phyloP scores from a whole-genome alignment of 2,797 vertebrate species.

The Carduelis carduelis region DNA sequence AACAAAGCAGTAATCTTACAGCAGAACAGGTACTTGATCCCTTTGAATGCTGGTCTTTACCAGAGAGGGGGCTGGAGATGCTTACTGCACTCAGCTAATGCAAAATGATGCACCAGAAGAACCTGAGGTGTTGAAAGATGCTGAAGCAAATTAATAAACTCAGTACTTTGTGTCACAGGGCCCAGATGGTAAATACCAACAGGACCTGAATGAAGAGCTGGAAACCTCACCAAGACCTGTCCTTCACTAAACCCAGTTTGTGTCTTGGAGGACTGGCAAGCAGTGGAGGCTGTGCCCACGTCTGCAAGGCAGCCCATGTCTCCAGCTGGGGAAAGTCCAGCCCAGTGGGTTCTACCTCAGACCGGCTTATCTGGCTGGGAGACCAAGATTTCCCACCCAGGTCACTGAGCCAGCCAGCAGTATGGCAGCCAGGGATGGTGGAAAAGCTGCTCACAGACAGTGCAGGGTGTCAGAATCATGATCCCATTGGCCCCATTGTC shows the following conservation, averaged over 20 bases:
- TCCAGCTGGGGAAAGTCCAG: fast-evolving
- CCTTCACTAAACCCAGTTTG: neutral
- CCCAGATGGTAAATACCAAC: neutral
- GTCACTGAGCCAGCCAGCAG: neutral
- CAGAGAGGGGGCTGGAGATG: neutral
- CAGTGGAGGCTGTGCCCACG: neutral
- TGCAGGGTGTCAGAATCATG: fast-evolving
- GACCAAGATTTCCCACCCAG: fast-evolving
- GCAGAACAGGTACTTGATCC: neutral
- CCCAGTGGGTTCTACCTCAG: neutral
- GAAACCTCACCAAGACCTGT: neutral
- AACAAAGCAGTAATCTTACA: neutral
- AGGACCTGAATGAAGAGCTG: neutral
- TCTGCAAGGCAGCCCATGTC: neutral
- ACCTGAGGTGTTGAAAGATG: neutral
- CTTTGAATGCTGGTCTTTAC: neutral
- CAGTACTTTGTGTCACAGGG: neutral
- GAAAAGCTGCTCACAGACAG: neutral
- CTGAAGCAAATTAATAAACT: neutral
- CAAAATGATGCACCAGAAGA: neutral
- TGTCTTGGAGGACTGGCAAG: neutral
- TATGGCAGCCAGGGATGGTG: fast-evolving
- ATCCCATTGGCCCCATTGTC: neutral
- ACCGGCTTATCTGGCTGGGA: neutral
- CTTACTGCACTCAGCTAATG: neutral